Base-by-base conservation (phyloP, 2,888 invertebrate genomes). In the Xestoiulus laeticollis region DNA sequence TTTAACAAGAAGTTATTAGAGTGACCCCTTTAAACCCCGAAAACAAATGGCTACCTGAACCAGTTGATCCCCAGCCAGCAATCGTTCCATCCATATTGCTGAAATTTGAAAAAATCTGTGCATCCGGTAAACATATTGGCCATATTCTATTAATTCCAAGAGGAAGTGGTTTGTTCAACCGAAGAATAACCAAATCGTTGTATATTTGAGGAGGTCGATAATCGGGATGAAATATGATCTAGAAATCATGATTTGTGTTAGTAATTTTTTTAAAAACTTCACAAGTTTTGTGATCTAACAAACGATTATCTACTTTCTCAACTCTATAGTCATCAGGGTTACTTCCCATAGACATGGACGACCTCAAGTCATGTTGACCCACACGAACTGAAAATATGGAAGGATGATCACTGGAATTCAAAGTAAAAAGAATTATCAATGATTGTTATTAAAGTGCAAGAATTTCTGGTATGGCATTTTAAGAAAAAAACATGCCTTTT, bases 141-240 rank as follows among this genome's bases (percentile, higher is more conserved):
- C 19, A 22, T 14, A 33, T 22, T 16, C 30, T 32, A 26, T 16
- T 44, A 12, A 38, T 85, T 43, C 59, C 85, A 33, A 87, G 44
- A 19, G 87, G 22, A n/a, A 87, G 38, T 22, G 87, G 59, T 33
- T 33, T 85, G 32, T 38, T 85, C 48, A 87, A 44, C 26, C 87
- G 87, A 26, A 87, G 43, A 19, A 87, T 59, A n/a, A 85, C 87
- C 32, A 87, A 22, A 68, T 87, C 87, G 38, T 85, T 85, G 68
- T 87, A 87, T 33, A 87, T 68, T 48, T 87, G 87, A n/a, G 87
- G 87, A 33, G 87, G 87, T 48, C 83, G 85, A 87, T 87, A 87
- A 59, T 85, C 85, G 14, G 87, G 87, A 85, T 87, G 87, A 38
- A 85, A 85, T 85, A 85, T 85, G 44, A 86, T 53, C 86, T 86